Evolutionary conservation across 2,888 invertebrate species (phyloP), one percentile per base, ranked within the genome.

Genomic region (Panorpa germanica): DNA sequence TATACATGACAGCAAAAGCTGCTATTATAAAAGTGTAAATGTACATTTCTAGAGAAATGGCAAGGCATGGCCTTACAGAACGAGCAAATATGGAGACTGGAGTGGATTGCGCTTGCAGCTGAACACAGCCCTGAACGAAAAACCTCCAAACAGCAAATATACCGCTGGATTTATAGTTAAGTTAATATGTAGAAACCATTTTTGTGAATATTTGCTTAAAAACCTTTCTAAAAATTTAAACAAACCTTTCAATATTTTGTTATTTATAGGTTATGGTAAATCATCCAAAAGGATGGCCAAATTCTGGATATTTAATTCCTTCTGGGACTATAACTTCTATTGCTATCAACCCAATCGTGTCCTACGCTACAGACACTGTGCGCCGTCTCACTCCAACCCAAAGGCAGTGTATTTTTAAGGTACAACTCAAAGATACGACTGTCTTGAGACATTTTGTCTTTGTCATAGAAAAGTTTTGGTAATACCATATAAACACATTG

Each of bases 291-390:
- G 23, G 38, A 43, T 7, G 42, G 44, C 33, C 48, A 42, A 34
- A 33, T 43, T 25, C 33, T 34, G 24, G 42, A 39, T 28, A 39
- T 37, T 18, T 45, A 41, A 5, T 49, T 42, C 32, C 44, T 4
- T 43, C 43, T 2, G 43, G 46, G 7, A 48, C 50, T 0, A 42
- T 47, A 27, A 45, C 50, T 0, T 42, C 44, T 26, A 43, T 52
- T 2, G 38, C 46, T 2, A 37, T 53, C 1, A 44, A 45, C 1
- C 50, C 52, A 1, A 47, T 47, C 32, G 20, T 45, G 12, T 49
- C 50, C 2, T 41, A 41, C 19, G 45, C 50, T 3, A 49, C 46
- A 31, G 28, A 37, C 0, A 38, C 34, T 14, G 45, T 49, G 0
- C 39, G 43, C 0, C 32, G 35, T 2, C 36, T 50, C 21, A 22